Evolutionary conservation across 2,797 vertebrate species (phyloP).

Genomic region (Coilia nasus): DNA sequence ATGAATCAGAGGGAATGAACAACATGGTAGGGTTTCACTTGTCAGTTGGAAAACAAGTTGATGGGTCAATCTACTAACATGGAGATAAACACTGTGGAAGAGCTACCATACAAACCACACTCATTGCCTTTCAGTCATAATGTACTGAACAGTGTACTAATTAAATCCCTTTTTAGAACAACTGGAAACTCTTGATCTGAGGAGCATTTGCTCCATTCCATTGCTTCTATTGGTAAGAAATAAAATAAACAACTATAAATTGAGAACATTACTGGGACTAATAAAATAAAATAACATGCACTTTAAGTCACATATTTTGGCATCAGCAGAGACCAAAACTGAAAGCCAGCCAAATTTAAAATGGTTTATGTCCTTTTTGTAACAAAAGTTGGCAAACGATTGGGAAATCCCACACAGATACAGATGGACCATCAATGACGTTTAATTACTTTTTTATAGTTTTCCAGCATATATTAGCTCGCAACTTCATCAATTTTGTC

Average conservation of each 20-base stretch:
- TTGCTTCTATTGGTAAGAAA: neutral
- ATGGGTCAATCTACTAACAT: no score
- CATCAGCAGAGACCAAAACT: neutral
- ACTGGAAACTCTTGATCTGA: neutral
- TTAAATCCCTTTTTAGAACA: neutral
- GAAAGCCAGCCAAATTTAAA: neutral
- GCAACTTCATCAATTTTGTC: no score
- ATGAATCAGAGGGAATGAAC: no score
- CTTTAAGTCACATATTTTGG: neutral
- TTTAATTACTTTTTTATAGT: neutral
- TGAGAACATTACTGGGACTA: neutral
- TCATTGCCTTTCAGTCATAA: neutral
- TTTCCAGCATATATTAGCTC: neutral
- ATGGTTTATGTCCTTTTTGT: neutral
- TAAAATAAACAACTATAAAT: neutral
- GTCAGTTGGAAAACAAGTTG: no score
- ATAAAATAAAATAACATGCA: neutral
- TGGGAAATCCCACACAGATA: neutral
- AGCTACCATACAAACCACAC: neutral
- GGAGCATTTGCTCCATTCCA: neutral
- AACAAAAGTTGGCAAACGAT: neutral
- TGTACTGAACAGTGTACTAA: neutral
- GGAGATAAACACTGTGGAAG: neutral
- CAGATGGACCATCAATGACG: neutral
- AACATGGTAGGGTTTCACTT: no score